These are phyloP conservation scores for Cosmopolites sordidus DNA, from an alignment of 2,888 invertebrate genomes.

Conservation along the genomic window DNA sequence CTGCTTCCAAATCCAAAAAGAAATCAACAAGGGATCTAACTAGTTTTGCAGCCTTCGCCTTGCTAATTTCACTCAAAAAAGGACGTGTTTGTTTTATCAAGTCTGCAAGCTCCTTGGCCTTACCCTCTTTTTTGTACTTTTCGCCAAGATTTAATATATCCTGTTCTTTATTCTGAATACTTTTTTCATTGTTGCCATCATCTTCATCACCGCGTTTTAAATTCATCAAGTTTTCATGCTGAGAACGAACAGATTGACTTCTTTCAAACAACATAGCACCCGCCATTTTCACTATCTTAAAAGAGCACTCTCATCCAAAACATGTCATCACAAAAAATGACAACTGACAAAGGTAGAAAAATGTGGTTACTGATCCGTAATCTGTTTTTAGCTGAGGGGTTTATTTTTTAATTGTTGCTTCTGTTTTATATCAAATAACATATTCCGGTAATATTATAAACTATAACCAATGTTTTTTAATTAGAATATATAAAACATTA, in stretches of 20 bases:
- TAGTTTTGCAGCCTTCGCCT: slow-evolving; percentile 98
- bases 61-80: slow-evolving; percentile 91
- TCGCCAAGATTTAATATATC: slow-evolving; percentile 90
- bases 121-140: slow-evolving; percentile 87
- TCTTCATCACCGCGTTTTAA: slow-evolving; percentile 72
- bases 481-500: no score
- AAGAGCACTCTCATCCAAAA: slow-evolving; percentile 49
- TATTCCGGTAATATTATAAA: no score
- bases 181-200: slow-evolving; percentile 84
- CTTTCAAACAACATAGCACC: slow-evolving; percentile 88
- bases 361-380: no score
- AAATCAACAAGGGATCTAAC: slow-evolving; percentile 95
- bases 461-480: no score
- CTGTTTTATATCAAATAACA: no score
- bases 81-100: slow-evolving; percentile 94
- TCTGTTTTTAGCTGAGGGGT: no score
- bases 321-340: no score
- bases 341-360: no score
- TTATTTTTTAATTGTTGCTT: no score
- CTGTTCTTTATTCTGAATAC: slow-evolving; percentile 87
- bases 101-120: slow-evolving; percentile 86
- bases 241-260: slow-evolving; percentile 71
- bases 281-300: slow-evolving; percentile 60
- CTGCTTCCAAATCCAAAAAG: slow-evolving; percentile 95
- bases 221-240: slow-evolving; percentile 74